Percentiles rank a stretch among this genome's conserved stretches.
Conservation (phyloP, 1,140 invertebrate species). For the Monochamus saltuarius region DNA sequence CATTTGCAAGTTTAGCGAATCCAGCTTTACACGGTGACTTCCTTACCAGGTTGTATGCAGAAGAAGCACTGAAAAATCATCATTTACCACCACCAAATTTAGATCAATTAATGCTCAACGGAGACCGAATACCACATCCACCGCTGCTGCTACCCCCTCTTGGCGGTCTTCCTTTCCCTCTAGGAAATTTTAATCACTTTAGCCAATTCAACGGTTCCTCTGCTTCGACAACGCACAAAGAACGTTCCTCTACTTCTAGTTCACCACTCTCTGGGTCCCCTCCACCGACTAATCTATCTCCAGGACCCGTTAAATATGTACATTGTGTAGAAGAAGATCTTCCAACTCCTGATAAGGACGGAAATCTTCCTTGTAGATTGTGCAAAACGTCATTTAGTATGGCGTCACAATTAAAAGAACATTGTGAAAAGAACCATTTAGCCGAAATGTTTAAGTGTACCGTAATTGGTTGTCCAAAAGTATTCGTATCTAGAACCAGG, state of each 20-base stretch:
- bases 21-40: constrained; percentile 74
- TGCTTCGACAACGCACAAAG: constrained; percentile 40
- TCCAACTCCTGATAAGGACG: constrained; percentile 60
- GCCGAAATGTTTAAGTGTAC: constrained; percentile 78
- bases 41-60: constrained; percentile 77
- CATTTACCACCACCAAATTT: constrained; percentile 50
- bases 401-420: constrained; percentile 62
- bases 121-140: constrained; percentile 52
- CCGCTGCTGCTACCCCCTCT: constrained; percentile 55
- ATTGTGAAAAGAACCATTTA: constrained; percentile 67
- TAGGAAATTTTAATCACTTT: constrained; percentile 54
- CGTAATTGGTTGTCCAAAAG: constrained; percentile 76
- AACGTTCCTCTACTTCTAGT: constrained; percentile 52
- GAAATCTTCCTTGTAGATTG: constrained; percentile 64
- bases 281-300: constrained; percentile 32
- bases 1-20: constrained; percentile 55
- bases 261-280: constrained; percentile 48
- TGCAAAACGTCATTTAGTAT: constrained; percentile 65
- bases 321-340: constrained; percentile 61
- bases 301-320: constrained; percentile 36
- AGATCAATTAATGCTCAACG: constrained; percentile 52
- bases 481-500: constrained; percentile 75
- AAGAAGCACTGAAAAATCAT: constrained; percentile 56
- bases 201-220: constrained; percentile 47
- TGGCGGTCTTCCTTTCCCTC: constrained; percentile 48